These are phyloP conservation scores for Conomelus anceps DNA, from an alignment of 2,888 invertebrate genomes.

Conservation along the genomic window DNA sequence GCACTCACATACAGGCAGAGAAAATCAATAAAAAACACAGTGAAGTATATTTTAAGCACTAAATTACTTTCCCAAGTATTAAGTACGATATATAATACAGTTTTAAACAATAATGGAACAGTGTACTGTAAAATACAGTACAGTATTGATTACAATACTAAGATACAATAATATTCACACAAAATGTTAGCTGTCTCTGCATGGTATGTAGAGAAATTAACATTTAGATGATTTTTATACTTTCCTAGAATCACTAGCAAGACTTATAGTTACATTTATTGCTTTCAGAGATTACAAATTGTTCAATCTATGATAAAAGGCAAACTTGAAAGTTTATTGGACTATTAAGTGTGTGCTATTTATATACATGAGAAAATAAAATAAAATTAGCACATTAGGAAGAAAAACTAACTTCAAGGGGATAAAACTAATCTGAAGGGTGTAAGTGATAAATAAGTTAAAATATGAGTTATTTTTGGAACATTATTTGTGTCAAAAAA, in stretches of 20 bases:
- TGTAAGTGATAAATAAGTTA: no score
- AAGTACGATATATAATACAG: neutral
- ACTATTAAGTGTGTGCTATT: neutral
- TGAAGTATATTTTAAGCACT: slow-evolving; percentile 1
- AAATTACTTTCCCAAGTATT: neutral
- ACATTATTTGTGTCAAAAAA: no score
- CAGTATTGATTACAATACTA: neutral
- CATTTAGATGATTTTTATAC: neutral
- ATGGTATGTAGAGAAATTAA: slow-evolving; percentile 5
- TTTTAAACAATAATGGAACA: neutral
- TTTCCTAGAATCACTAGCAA: neutral
- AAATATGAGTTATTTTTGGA: no score
- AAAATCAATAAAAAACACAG: slow-evolving; percentile 16
- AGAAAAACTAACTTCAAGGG: neutral
- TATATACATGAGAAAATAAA: neutral
- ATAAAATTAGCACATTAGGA: no score
- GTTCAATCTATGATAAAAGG: neutral
- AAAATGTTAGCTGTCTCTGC: neutral
- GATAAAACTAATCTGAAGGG: neutral
- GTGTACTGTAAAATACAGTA: no score
- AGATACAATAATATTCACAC: neutral
- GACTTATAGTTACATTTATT: neutral
- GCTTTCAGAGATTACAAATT: neutral
- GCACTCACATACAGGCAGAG: neutral
- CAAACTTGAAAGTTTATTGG: neutral